Evolutionary conservation across 2,888 invertebrate genomes (phyloP).

Genomic region (Eustalomyia histrio): DNA sequence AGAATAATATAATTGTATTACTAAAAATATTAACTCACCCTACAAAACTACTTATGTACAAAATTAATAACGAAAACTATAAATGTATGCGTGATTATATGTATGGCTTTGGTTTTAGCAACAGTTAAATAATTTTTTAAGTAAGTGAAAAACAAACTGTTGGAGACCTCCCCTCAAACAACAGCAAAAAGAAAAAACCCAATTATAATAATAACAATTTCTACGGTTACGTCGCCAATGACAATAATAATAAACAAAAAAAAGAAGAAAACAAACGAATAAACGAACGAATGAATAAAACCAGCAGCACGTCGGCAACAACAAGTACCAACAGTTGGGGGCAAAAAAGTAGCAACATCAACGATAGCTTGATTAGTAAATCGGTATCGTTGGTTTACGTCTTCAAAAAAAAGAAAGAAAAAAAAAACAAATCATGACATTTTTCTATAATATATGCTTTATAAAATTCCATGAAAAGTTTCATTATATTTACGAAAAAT

Average conservation of each 20-base stretch:
- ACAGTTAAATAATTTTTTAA: constrained; percentile 60
- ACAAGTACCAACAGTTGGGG: constrained; percentile 41
- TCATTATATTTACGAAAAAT: too few relatives aligned
- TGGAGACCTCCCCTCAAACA: constrained; percentile 46
- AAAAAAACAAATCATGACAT: too few relatives aligned
- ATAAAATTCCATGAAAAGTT: too few relatives aligned
- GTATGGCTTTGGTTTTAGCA: constrained; percentile 36
- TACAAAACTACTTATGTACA: background rate
- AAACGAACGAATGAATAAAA: constrained; percentile 37
- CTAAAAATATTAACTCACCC: too few relatives aligned
- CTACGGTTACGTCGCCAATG: constrained; percentile 51
- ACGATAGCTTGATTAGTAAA: too few relatives aligned
- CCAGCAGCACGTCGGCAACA: constrained; percentile 45
- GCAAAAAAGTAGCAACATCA: background rate
- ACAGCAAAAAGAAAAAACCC: constrained; percentile 37
- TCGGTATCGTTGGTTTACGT: too few relatives aligned
- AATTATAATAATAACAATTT: constrained; percentile 57
- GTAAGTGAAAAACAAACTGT: constrained; percentile 51
- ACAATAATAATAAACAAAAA: constrained; percentile 50
- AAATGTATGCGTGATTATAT: constrained; percentile 13
- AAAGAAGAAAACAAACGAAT: constrained; percentile 16
- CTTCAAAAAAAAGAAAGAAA: too few relatives aligned
- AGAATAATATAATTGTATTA: too few relatives aligned
- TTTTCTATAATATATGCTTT: too few relatives aligned
- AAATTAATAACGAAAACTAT: background rate